These are phyloP conservation scores for Hyperoplus lanceolatus DNA, from an alignment of 2,797 vertebrate genomes.

Conservation along the genomic window DNA sequence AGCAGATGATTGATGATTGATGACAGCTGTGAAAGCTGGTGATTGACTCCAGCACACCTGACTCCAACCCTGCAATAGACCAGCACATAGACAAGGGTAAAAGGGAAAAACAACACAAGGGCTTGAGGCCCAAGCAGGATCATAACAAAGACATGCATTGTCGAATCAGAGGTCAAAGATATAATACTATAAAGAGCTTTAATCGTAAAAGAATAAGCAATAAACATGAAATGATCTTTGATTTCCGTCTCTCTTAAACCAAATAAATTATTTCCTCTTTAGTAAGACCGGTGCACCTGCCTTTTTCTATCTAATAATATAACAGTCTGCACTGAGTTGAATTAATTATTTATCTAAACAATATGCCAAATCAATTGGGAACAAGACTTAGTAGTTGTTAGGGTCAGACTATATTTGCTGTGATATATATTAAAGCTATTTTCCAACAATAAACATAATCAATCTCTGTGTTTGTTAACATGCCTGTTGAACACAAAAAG, in stretches of 20 bases:
- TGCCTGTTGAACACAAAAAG: neutral
- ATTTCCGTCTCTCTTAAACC: neutral
- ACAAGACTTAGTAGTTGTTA: neutral
- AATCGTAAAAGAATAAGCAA: neutral
- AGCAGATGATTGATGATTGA: too few relatives aligned
- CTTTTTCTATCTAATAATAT: neutral
- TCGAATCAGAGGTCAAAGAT: neutral
- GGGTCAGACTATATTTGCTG: neutral
- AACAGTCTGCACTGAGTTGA: neutral
- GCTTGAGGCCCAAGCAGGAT: too few relatives aligned
- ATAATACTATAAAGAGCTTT: neutral
- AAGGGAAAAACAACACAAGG: too few relatives aligned
- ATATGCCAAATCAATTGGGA: neutral
- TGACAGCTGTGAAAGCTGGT: too few relatives aligned
- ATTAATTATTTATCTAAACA: conserved; percentile 7
- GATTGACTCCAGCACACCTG: too few relatives aligned
- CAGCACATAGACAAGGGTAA: too few relatives aligned
- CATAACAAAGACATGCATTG: neutral
- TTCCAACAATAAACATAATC: neutral
- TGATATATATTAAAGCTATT: neutral
- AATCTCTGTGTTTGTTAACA: neutral
- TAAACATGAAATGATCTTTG: neutral
- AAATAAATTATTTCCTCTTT: neutral
- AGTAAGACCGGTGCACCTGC: neutral
- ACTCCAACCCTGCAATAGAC: too few relatives aligned